A percentile compares a stretch with the other conserved stretches of the same genome.
phyloP scores from a whole-genome alignment of 2,888 invertebrate species.

The Ommatoiulus sabulosus region DNA sequence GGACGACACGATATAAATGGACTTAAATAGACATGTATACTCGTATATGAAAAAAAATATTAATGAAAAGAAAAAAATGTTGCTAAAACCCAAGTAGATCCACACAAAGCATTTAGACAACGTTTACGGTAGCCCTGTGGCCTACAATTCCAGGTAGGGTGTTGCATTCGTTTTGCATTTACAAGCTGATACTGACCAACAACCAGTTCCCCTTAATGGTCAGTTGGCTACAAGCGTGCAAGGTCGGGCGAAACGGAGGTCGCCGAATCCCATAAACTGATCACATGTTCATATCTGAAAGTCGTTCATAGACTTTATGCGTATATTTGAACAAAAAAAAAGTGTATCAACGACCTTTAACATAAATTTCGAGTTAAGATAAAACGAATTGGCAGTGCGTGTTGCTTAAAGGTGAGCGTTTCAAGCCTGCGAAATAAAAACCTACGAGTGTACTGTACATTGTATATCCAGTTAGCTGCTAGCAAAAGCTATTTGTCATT shows the following conservation, averaged over 20 bases:
- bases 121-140: neutral
- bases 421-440: neutral
- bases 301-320: neutral
- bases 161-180: neutral
- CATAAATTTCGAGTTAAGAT: neutral
- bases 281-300: neutral
- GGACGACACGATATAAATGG: neutral
- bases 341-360: conserved; percentile 11
- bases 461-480: neutral
- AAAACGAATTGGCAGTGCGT: neutral
- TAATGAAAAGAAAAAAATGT: neutral
- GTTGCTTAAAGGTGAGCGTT: neutral
- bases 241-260: neutral
- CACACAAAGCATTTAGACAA: neutral
- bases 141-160: neutral
- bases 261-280: neutral
- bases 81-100: neutral
- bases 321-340: neutral
- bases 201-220: conserved; percentile 4
- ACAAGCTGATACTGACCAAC: neutral
- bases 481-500: neutral
- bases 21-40: neutral
- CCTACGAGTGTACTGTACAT: neutral
- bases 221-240: neutral
- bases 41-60: neutral